A percentile compares a stretch with the other conserved stretches of the same genome.
These are phyloP conservation scores for Agonopterix subpropinquella DNA, from an alignment of 2,888 invertebrate species.

Conservation along the genomic window DNA sequence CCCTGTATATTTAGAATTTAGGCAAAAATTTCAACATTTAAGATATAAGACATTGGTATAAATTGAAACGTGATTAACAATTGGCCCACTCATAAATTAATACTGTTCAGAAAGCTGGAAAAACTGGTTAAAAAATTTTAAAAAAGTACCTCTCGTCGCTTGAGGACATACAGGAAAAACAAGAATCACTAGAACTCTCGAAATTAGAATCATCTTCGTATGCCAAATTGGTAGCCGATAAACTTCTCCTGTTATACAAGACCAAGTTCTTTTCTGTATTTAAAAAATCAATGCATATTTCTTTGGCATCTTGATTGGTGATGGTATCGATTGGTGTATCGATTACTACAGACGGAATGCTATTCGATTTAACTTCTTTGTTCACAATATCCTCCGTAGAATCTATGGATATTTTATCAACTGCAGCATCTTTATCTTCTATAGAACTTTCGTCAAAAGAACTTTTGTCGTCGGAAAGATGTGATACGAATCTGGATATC, in stretches of 20 bases:
- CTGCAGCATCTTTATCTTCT: conserved; percentile 14
- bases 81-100: too few relatives aligned
- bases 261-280: conserved; percentile 46
- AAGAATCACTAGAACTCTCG: conserved; percentile 52
- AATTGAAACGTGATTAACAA: too few relatives aligned
- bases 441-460: conserved; percentile 35
- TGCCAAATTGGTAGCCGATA: conserved; percentile 48
- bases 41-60: too few relatives aligned
- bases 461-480: conserved; percentile 52
- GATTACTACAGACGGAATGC: conserved; percentile 51
- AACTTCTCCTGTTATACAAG: conserved; percentile 36
- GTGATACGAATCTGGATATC: conserved; percentile 46
- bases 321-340: conserved; percentile 32
- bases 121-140: not conserved
- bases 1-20: too few relatives aligned
- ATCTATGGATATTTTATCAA: conserved; percentile 28
- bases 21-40: too few relatives aligned
- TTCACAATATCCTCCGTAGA: conserved; percentile 20
- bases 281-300: conserved; percentile 47
- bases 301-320: conserved; percentile 24
- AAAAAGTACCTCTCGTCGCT: conserved; percentile 51
- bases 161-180: conserved; percentile 45
- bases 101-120: too few relatives aligned
- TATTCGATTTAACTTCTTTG: conserved; percentile 13
- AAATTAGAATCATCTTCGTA: conserved; percentile 31